phyloP scores from a whole-genome alignment of 2,888 invertebrate genomes.

The Cephus spinipes region DNA sequence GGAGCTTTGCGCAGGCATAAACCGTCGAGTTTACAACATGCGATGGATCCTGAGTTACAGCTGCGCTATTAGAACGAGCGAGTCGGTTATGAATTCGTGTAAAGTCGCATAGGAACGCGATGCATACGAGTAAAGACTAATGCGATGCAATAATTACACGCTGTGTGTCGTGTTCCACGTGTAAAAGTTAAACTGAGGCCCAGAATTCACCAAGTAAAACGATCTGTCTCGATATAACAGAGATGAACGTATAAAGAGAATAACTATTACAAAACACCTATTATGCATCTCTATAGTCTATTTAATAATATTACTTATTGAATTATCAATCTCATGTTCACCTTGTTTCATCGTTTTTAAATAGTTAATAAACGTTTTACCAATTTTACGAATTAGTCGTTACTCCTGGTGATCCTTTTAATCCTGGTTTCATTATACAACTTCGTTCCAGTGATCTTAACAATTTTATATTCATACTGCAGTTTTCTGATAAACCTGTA shows the following conservation, averaged over 20 bases:
- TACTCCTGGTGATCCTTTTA: not conserved
- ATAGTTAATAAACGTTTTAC: slow-evolving; percentile 66
- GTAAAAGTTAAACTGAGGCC: slow-evolving; percentile 18
- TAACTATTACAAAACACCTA: slow-evolving; percentile 51
- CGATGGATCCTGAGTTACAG: slow-evolving; percentile 20
- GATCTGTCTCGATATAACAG: slow-evolving; percentile 52
- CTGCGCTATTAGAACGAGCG: not conserved
- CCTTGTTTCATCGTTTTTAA: slow-evolving; percentile 66
- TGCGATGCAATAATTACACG: not conserved
- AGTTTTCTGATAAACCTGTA: not conserved
- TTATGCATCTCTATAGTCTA: slow-evolving; percentile 66
- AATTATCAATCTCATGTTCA: slow-evolving; percentile 66
- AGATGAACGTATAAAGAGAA: slow-evolving; percentile 49
- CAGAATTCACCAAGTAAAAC: slow-evolving; percentile 43
- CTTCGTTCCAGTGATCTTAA: not conserved
- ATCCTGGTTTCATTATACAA: not conserved
- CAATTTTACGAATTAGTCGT: slow-evolving; percentile 52
- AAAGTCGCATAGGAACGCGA: not conserved
- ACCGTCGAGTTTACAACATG: slow-evolving; percentile 24
- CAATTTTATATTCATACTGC: not conserved
- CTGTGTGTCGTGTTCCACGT: not conserved
- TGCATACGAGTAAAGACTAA: not conserved
- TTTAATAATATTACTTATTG: slow-evolving; percentile 65
- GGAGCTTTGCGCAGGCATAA: slow-evolving; percentile 17
- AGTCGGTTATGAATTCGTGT: not conserved